Base-by-base conservation (phyloP, 2,888 invertebrate genomes). In the Cerceris ruficornis region DNA sequence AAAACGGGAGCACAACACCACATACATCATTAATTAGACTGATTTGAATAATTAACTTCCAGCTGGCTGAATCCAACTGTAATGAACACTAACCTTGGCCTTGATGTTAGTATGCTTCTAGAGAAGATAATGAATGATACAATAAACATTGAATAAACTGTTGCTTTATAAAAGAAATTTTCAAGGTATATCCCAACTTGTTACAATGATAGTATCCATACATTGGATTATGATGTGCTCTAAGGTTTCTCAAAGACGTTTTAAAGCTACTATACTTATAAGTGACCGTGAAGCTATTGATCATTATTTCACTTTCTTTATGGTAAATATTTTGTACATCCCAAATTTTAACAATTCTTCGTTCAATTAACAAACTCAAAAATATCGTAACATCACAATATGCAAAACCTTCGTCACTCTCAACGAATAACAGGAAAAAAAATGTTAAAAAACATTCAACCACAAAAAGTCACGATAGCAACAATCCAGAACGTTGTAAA, bases 271-370 rank as follows among this genome's bases (percentile, higher is more conserved):
- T 88, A 86, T 71, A 82, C 72, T 67, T 77, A 79, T 67, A 69
- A 84, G 77, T 83, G 87, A 83, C 90, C 88, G 67, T 89, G 87
- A 86, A 86, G 60, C 69, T 86, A 90, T 90, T 83, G 90, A 90
- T 90, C 80, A 72, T 49, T 57, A 58, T 70, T 66, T 50, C 54
- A 75, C 64, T 68, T 76, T 42, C 67, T 60, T 70, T 57, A 28
- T 58, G 0, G 7, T 52, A 39, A 17, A 13, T 6, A n/a, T n/a
- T 54, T 0, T 8, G 8, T 1, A 11, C 54, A 54, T 54, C n/a
- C 13, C 7, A 54, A n/a, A 54, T 39, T 9, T 8, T 5, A 17
- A 57, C 28, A 15, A 28, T 28, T 28, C 4, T 28, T 28, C 28
- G 28, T 28, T 2, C 28, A 28, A 28, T 28, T 28, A 28, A 4